Evolutionary conservation across 2,113 vertebrate species (phyloP).

Genomic region (Electrona antarctica): DNA sequence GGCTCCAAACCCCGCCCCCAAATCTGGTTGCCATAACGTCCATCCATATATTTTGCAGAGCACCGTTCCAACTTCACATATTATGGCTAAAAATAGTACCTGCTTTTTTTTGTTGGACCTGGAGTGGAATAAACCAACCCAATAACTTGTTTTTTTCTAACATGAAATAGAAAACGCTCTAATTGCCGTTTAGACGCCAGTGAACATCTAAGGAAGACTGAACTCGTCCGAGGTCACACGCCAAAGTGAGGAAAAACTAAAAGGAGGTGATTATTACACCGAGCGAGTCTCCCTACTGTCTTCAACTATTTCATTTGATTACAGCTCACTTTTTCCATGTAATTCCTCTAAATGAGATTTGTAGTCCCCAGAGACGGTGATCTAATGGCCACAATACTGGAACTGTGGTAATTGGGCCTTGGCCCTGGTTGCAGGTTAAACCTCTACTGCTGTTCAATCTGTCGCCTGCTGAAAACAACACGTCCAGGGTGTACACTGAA

Average conservation of each 20-base stretch:
- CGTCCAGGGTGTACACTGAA: conserved; percentile 46
- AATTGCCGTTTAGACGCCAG: conserved; percentile 7
- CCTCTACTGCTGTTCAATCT: conserved; percentile 56
- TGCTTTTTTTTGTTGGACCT: not conserved
- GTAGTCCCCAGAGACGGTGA: conserved; percentile 77
- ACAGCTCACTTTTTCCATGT: conserved; percentile 75
- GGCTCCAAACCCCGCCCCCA: not conserved
- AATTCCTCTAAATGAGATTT: conserved; percentile 67
- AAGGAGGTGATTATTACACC: conserved; percentile 43
- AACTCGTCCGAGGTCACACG: conserved; percentile 17
- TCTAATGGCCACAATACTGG: conserved; percentile 77
- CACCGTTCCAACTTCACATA: not conserved
- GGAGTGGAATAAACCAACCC: conserved; percentile 23
- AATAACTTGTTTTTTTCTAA: not conserved
- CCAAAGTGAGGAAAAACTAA: conserved; percentile 20
- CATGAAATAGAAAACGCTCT: conserved; percentile 18
- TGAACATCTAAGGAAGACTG: conserved; percentile 40
- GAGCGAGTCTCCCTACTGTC: conserved; percentile 55
- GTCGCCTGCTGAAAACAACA: conserved; percentile 53
- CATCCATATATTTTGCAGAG: conserved; percentile 10
- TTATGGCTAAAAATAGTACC: not conserved
- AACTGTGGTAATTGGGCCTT: conserved; percentile 67
- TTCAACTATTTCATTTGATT: conserved; percentile 58
- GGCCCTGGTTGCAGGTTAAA: conserved; percentile 62
- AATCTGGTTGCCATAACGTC: conserved; percentile 17